phyloP scores from a whole-genome alignment of 2,797 vertebrate genomes.

The Sebastes miniatus region DNA sequence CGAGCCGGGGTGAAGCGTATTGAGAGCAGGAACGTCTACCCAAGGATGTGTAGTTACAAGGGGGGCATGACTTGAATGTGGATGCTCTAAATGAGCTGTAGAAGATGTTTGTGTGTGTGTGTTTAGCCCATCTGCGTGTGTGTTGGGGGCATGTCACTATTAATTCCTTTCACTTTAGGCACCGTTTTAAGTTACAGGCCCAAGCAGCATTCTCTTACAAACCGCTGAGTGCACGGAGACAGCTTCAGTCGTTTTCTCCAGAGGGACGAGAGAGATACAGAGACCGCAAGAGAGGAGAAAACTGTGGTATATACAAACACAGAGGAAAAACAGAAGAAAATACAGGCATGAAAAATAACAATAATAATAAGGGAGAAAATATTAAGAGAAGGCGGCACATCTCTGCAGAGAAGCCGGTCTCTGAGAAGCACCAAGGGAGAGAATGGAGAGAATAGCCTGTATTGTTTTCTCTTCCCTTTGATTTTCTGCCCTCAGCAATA shows the following conservation, averaged over 20 bases:
- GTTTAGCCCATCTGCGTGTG: not conserved
- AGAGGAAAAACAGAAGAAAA: not conserved
- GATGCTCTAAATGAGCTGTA: constrained; percentile 9
- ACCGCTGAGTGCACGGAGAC: constrained; percentile 49
- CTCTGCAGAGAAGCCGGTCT: constrained; percentile 38
- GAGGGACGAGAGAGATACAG: constrained; percentile 20
- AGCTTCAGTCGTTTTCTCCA: constrained; percentile 25
- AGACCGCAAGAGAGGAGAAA: constrained; percentile 3
- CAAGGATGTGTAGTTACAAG: constrained; percentile 38
- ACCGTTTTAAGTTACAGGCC: constrained; percentile 65
- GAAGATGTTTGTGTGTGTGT: constrained; percentile 8
- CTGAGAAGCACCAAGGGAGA: constrained; percentile 50
- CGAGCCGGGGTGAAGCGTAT: constrained; percentile 21
- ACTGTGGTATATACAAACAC: not conserved
- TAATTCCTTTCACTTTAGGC: constrained; percentile 66
- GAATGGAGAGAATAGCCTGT: constrained; percentile 53
- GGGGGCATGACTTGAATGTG: constrained; percentile 39
- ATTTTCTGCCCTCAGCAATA: constrained; percentile 69
- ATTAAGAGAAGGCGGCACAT: constrained; percentile 10
- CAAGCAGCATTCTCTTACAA: constrained; percentile 52
- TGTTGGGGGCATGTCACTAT: constrained; percentile 47
- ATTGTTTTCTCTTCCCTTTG: constrained; percentile 72
- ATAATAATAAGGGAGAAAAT: constrained; percentile 19
- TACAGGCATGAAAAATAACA: not conserved
- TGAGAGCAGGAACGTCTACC: constrained; percentile 29